Conservation (phyloP, 2,888 invertebrate species). For the Tachina grossa region DNA sequence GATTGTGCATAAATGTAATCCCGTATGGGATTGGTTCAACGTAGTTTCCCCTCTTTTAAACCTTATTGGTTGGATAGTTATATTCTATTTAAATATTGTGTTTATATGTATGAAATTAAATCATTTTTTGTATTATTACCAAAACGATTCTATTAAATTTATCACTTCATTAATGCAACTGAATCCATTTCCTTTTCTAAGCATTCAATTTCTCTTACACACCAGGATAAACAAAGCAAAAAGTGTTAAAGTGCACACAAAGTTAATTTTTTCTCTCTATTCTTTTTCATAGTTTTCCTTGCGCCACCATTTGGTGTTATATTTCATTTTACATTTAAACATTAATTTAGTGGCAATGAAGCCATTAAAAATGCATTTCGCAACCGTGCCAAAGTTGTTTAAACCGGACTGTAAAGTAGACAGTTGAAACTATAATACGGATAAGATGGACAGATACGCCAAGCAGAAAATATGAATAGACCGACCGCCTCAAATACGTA, state of each 20-base stretch:
- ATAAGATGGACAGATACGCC: constrained; percentile 28
- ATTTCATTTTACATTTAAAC: constrained; percentile 15
- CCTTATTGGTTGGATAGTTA: too few relatives aligned
- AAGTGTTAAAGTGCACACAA: constrained; percentile 13
- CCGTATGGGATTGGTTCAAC: too few relatives aligned
- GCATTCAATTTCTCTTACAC: not conserved
- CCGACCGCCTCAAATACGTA: constrained; percentile 22
- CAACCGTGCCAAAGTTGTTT: constrained; percentile 56
- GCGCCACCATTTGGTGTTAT: not conserved
- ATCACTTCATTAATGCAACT: constrained; percentile 42
- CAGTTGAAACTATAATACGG: constrained; percentile 26
- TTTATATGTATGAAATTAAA: too few relatives aligned
- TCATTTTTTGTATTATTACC: not conserved
- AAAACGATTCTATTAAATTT: constrained; percentile 34
- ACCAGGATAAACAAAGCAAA: constrained; percentile 11
- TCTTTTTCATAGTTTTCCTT: constrained; percentile 1
- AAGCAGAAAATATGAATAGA: constrained; percentile 20
- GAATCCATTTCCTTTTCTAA: constrained; percentile 38
- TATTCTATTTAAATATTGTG: too few relatives aligned
- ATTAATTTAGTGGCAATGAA: constrained; percentile 64
- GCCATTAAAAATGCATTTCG: constrained; percentile 70
- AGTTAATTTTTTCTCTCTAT: constrained; percentile 3
- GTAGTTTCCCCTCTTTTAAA: too few relatives aligned
- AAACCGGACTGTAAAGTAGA: constrained; percentile 43
- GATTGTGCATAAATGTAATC: too few relatives aligned